Conservation (phyloP, 2,888 invertebrate species). For the Plutella xylostella region DNA sequence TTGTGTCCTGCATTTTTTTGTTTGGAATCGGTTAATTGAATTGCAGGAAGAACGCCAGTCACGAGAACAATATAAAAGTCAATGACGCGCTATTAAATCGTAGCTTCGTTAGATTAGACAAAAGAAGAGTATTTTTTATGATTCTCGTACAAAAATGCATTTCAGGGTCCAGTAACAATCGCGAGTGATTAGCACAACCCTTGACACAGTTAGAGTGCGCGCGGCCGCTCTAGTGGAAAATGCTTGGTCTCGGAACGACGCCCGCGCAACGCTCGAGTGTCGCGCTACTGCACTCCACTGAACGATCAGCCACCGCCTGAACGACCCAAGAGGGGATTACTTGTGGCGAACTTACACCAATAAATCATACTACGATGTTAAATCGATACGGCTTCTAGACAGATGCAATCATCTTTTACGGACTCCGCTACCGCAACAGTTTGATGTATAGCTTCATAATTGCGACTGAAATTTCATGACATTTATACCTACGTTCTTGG, state of each 20-base stretch:
- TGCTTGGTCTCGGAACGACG: constrained; percentile 43
- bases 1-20: too few relatives aligned
- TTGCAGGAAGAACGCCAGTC: not conserved
- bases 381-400: too few relatives aligned
- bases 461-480: too few relatives aligned
- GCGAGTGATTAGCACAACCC: constrained; percentile 58
- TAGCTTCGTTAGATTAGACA: too few relatives aligned
- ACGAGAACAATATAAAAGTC: not conserved
- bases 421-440: too few relatives aligned
- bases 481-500: too few relatives aligned
- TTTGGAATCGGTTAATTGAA: not conserved
- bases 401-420: too few relatives aligned
- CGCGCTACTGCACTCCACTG: not conserved
- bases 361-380: too few relatives aligned
- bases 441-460: too few relatives aligned
- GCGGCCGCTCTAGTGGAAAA: constrained; percentile 61
- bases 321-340: too few relatives aligned
- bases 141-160: constrained; percentile 23
- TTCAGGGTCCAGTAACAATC: constrained; percentile 56
- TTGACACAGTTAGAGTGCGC: constrained; percentile 55
- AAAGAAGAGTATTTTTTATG: too few relatives aligned
- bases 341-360: too few relatives aligned
- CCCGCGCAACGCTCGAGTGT: constrained; percentile 31
- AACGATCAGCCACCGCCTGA: not conserved
- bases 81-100: not conserved